phyloP scores from a whole-genome alignment of 2,113 vertebrate species.

The Scomber colias region DNA sequence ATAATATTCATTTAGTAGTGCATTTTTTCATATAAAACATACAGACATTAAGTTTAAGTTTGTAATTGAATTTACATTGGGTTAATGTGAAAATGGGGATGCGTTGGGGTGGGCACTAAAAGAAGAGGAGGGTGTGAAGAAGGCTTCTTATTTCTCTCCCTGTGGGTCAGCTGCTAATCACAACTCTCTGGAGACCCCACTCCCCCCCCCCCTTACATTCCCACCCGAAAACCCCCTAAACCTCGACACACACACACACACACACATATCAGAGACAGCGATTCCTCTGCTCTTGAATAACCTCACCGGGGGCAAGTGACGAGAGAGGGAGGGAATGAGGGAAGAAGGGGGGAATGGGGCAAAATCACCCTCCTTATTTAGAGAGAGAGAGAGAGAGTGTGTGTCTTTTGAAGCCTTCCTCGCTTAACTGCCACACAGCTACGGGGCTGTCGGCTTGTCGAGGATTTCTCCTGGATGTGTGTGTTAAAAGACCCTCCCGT shows the following conservation, averaged over 20 bases:
- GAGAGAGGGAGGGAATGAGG: neutral
- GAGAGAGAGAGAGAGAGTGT: conserved; percentile 64
- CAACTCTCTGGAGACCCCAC: conserved; percentile 91
- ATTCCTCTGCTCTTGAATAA: conserved; percentile 97
- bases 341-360: conserved; percentile 24
- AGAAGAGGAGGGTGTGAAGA: conserved; percentile 78
- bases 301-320: conserved; percentile 95
- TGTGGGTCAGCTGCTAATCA: conserved; percentile 99
- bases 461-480: conserved; percentile 92
- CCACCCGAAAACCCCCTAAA: conserved; percentile 25
- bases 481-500: conserved; percentile 73
- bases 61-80: conserved; percentile 23
- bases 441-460: conserved; percentile 87
- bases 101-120: neutral
- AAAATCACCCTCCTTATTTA: conserved; percentile 96
- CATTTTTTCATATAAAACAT: neutral
- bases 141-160: conserved; percentile 86
- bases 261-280: conserved; percentile 77
- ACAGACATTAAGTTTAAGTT: neutral
- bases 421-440: conserved; percentile 91
- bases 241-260: conserved; percentile 16
- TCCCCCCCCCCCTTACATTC: conserved; percentile 35
- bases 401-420: conserved; percentile 96
- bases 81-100: conserved; percentile 27
- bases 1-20: neutral